Evolutionary conservation across 2,113 vertebrate genomes (phyloP), one percentile per base, ranked within the genome.

Genomic region (Boulengeromyrus knoepffleri): DNA sequence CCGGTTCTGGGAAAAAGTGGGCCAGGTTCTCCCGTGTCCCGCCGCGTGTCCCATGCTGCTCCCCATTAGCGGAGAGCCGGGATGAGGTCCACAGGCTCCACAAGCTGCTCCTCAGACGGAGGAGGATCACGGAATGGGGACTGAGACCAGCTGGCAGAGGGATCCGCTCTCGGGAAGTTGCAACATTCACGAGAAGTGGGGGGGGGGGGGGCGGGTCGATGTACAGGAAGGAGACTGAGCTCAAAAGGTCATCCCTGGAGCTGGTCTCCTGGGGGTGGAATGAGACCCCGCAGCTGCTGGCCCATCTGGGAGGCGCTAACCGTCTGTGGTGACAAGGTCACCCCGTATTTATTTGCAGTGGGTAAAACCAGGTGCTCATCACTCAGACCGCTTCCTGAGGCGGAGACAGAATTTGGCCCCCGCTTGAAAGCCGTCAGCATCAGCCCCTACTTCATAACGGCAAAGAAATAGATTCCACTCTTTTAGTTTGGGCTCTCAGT

Each of bases 21-120:
- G 24, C 24, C 2, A 7, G 58, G 58, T 9, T 8, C 24, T 3
- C 24, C 58, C 1, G 58, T 27, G 58, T n/a, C 24, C 24, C 8
- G 24, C 24, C 58, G n/a, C 0, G 58, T 27, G n/a, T n/a, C 58
- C 24, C 58, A 3, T 4, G n/a, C 58, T n/a, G 24, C 24, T 66
- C 58, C 58, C 58, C n/a, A 9, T 91, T 66, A 90, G 42, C 92
- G 90, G 52, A 7, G 0, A 90, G 80, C 91, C 91, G 50, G 83
- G 85, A 90, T 31, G 89, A 85, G 91, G 94, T 90, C 90, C 88
- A 90, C 92, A 89, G 24, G 90, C 56, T 89, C 45, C 74, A 87
- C 45, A 83, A 24, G 24, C 21, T 53, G 89, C 86, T 89, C 92
- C 42, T 13, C 42, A 85, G 31, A 83, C 27, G 85, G 90, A 49